Evolutionary conservation across 2,797 vertebrate species (phyloP).

Genomic region (Halcyon smyrnensis): DNA sequence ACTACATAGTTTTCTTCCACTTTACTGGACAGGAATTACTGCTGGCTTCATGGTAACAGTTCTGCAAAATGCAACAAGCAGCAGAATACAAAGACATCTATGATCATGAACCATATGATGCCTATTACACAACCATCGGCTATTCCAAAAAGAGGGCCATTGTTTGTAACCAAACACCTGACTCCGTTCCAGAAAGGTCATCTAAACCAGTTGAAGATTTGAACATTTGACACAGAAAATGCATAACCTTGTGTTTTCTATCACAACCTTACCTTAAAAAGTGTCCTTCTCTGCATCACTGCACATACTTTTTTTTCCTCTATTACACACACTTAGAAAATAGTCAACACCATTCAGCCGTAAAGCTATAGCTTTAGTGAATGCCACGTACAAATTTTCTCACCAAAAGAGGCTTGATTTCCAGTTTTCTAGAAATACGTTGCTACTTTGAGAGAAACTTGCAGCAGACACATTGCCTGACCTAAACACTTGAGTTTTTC

Average conservation of each 20-base stretch:
- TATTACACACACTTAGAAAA: not conserved
- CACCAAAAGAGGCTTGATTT: not conserved
- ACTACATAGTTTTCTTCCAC: not conserved
- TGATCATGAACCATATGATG: not conserved
- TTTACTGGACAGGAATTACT: not conserved
- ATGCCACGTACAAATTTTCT: rapidly evolving
- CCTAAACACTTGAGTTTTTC: not conserved
- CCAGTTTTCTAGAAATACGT: not conserved
- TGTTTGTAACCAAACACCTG: slow-evolving; percentile 9
- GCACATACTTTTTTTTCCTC: not conserved
- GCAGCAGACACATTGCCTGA: not conserved
- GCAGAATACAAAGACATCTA: not conserved
- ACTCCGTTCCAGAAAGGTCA: not conserved
- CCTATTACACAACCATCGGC: not conserved
- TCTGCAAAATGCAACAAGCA: not conserved
- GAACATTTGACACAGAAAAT: not conserved
- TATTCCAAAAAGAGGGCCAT: not conserved
- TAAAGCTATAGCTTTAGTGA: not conserved
- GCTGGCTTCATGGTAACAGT: not conserved
- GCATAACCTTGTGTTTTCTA: not conserved
- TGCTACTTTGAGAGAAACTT: not conserved
- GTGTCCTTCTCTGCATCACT: not conserved
- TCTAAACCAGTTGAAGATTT: not conserved
- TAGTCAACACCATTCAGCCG: not conserved
- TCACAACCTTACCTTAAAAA: not conserved